phyloP scores from a whole-genome alignment of 2,888 invertebrate genomes.

The Hyalella azteca region DNA sequence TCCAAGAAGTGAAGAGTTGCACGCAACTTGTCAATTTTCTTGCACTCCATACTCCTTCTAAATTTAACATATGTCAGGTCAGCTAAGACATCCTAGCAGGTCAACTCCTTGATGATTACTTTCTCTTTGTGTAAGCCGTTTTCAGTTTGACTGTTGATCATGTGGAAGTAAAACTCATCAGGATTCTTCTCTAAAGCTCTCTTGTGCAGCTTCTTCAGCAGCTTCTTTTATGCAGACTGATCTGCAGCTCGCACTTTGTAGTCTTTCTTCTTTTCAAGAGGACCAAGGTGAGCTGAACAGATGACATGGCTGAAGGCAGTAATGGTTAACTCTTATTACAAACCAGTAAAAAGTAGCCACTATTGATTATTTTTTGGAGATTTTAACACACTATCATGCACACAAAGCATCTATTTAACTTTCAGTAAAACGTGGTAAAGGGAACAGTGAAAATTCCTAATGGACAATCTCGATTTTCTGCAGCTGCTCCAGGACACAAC shows the following conservation, averaged over 20 bases:
- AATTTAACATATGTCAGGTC: constrained; percentile 83
- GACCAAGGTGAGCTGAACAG: constrained; percentile 77
- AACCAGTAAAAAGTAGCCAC: too few relatives aligned
- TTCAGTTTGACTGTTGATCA: constrained; percentile 84
- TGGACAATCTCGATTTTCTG: too few relatives aligned
- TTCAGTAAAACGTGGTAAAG: too few relatives aligned
- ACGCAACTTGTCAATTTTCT: constrained; percentile 77
- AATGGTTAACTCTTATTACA: too few relatives aligned
- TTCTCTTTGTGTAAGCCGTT: constrained; percentile 68
- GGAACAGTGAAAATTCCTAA: too few relatives aligned
- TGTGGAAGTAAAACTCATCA: constrained; percentile 98
- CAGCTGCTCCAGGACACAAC: too few relatives aligned
- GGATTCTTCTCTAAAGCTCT: constrained; percentile 91
- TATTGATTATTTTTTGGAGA: too few relatives aligned
- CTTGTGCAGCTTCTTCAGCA: constrained; percentile 79
- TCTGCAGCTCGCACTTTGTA: constrained; percentile 78
- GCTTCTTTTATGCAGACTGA: constrained; percentile 80
- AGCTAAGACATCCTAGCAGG: constrained; percentile 82
- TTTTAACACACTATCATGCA: too few relatives aligned
- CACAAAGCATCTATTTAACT: too few relatives aligned
- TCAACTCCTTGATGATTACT: constrained; percentile 73
- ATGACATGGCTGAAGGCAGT: too few relatives aligned
- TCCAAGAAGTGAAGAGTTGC: constrained; percentile 83
- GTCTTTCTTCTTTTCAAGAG: constrained; percentile 88
- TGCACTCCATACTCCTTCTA: constrained; percentile 73